Evolutionary conservation across 2,113 vertebrate genomes (phyloP).

Genomic region (Otolemur garnettii): DNA sequence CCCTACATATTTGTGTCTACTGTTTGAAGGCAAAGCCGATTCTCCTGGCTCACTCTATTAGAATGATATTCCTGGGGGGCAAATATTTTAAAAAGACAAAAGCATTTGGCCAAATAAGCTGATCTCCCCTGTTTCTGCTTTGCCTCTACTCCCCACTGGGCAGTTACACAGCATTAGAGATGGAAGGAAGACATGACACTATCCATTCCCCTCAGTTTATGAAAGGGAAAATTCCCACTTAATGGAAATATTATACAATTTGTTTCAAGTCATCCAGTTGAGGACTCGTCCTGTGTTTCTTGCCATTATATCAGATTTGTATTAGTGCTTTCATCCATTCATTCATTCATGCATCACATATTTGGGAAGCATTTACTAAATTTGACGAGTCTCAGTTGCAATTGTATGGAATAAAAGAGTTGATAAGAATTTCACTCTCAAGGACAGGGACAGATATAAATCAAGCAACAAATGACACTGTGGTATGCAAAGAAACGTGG

Average conservation of each 20-base stretch:
- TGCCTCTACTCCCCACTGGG: not conserved
- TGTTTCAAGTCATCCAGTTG: not conserved
- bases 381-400: not conserved
- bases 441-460: not conserved
- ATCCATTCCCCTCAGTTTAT: not conserved
- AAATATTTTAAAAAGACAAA: not conserved
- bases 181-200: not conserved
- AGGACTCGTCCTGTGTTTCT: not conserved
- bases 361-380: not conserved
- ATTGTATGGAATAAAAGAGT: not conserved
- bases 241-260: not conserved
- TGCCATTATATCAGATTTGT: not conserved
- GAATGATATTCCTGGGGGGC: not conserved
- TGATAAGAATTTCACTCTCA: not conserved
- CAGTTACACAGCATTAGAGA: not conserved
- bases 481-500: not conserved
- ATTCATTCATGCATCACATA: not conserved
- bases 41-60: not conserved
- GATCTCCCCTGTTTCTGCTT: not conserved
- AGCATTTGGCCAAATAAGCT: not conserved
- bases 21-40: not conserved
- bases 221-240: not conserved
- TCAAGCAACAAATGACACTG: not conserved
- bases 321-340: not conserved
- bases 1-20: accelerated